Conservation (phyloP, 2,113 vertebrate species). For the Zingel zingel region DNA sequence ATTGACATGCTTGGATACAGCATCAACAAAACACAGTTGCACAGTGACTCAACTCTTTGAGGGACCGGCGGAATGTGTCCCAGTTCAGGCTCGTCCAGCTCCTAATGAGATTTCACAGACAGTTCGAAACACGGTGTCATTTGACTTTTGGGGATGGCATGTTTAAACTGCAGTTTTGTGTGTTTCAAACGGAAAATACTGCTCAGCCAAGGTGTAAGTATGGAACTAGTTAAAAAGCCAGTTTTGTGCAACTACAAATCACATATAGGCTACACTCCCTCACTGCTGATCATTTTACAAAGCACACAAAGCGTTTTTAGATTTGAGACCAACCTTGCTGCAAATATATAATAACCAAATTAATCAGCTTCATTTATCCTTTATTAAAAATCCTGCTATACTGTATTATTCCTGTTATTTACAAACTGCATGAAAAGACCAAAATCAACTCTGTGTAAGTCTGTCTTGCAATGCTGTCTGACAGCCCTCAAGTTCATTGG, state of each 20-base stretch:
- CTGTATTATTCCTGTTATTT: background rate
- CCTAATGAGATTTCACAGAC: background rate
- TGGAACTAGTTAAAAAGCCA: background rate
- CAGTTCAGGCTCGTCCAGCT: constrained; percentile 39
- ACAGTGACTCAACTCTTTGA: constrained; percentile 42
- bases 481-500: background rate
- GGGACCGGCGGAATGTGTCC: constrained; percentile 44
- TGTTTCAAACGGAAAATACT: background rate
- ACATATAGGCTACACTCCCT: background rate
- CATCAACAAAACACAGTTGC: constrained; percentile 51
- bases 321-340: background rate
- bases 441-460: background rate
- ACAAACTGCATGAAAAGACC: background rate
- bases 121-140: background rate
- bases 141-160: background rate
- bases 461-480: background rate
- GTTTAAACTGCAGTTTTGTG: background rate
- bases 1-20: constrained; percentile 53
- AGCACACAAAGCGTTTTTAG: background rate
- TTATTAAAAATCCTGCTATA: background rate
- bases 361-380: background rate
- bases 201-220: background rate
- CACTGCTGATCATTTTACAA: background rate
- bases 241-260: background rate
- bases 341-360: background rate